Evolutionary conservation across 2,888 invertebrate genomes (phyloP).

Genomic region (Diplazon laetatorius): DNA sequence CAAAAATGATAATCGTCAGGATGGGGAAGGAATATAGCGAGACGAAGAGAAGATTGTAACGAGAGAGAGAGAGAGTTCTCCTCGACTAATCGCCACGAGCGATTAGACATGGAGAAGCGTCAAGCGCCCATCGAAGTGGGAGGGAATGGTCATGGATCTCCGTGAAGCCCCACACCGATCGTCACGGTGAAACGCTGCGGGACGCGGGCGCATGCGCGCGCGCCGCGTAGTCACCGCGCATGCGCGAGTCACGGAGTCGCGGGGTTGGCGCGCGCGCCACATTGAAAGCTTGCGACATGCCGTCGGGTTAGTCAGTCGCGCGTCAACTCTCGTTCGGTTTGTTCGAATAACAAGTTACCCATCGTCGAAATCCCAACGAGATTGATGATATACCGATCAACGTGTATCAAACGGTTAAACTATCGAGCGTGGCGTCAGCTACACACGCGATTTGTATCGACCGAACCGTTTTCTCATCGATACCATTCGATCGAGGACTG

Average conservation of each 20-base stretch:
- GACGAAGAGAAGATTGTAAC: not conserved
- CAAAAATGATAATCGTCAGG: no score
- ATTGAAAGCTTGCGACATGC: slow-evolving; percentile 82
- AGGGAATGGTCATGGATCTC: slow-evolving; percentile 35
- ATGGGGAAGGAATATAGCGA: no score
- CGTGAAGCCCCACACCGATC: no score
- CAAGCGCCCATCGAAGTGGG: slow-evolving; percentile 39
- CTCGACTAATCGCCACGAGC: no score
- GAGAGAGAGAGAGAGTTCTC: slow-evolving; percentile 66
- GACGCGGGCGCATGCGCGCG: slow-evolving; percentile 46
- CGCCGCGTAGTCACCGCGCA: slow-evolving; percentile 68
- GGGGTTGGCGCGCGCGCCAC: slow-evolving; percentile 76
- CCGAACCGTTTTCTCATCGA: no score
- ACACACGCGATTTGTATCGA: no score
- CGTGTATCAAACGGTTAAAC: no score
- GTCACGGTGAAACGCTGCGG: not conserved
- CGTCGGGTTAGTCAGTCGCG: slow-evolving; percentile 79
- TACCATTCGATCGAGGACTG: no score
- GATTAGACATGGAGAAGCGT: no score
- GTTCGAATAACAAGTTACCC: slow-evolving; percentile 60
- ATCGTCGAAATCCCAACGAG: slow-evolving; percentile 32
- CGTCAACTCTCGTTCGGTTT: slow-evolving; percentile 78
- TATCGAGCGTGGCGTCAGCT: slow-evolving; percentile 7
- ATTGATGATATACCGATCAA: not conserved
- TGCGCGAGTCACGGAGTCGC: slow-evolving; percentile 69